phyloP scores from a whole-genome alignment of 2,797 vertebrate species.

The Spinus pinus region DNA sequence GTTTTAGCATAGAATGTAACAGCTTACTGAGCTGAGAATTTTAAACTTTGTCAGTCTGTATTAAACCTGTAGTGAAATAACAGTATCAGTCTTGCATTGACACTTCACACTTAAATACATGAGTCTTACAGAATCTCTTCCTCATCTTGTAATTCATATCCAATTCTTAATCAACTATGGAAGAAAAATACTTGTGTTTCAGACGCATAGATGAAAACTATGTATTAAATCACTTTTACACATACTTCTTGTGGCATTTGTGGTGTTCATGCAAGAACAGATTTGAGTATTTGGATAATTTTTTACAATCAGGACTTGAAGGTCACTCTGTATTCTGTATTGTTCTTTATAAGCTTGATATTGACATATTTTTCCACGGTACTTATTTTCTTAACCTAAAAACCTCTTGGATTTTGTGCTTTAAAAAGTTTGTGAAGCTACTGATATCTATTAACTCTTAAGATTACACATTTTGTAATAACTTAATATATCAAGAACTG shows the following conservation, averaged over 20 bases:
- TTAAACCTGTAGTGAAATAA: background rate
- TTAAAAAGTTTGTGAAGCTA: background rate
- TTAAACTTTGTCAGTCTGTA: background rate
- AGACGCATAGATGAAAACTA: background rate
- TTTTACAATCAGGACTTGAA: background rate
- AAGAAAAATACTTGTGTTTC: background rate
- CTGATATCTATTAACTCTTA: background rate
- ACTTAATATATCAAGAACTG: background rate
- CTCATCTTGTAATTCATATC: background rate
- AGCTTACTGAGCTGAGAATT: background rate
- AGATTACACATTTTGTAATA: background rate
- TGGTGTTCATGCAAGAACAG: background rate
- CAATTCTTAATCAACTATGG: background rate
- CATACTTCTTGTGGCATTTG: background rate
- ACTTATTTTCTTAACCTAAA: background rate
- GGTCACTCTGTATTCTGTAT: background rate
- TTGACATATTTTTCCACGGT: background rate
- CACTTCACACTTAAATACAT: background rate
- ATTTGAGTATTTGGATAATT: background rate
- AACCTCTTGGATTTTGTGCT: background rate
- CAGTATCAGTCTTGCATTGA: background rate
- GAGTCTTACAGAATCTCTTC: background rate
- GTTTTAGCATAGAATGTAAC: background rate
- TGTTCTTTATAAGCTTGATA: background rate
- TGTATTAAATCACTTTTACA: background rate